phyloP scores from a whole-genome alignment of 2,113 vertebrate genomes.

The Theristicus caerulescens region DNA sequence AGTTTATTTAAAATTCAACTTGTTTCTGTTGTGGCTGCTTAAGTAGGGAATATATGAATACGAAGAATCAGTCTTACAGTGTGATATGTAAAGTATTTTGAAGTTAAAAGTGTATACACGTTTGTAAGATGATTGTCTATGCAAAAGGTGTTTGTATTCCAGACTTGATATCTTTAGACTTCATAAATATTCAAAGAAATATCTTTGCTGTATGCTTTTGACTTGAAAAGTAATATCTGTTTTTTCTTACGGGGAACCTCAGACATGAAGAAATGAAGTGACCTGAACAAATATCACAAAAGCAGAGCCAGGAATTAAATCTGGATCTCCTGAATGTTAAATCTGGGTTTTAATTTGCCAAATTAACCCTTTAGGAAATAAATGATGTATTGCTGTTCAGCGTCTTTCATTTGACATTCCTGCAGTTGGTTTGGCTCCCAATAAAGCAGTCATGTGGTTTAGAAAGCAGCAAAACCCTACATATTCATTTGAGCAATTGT shows the following conservation, averaged over 20 bases:
- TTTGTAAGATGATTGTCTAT: background rate
- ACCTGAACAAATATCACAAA: background rate
- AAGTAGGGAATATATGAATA: background rate
- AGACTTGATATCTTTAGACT: background rate
- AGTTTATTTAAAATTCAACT: background rate
- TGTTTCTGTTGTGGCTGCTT: background rate
- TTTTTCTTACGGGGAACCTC: background rate
- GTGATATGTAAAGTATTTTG: background rate
- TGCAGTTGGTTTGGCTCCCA: background rate
- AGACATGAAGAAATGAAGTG: background rate
- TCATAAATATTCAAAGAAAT: background rate
- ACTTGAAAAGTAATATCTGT: background rate
- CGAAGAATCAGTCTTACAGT: background rate
- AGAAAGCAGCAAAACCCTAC: background rate
- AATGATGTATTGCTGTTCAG: background rate
- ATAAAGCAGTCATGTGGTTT: background rate
- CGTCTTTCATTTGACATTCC: background rate
- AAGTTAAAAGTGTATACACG: background rate
- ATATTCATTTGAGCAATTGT: background rate
- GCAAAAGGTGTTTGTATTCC: background rate
- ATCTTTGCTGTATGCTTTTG: background rate
- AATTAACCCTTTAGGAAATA: background rate
- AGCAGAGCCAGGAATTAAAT: background rate
- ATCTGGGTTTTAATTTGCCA: background rate
- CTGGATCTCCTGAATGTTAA: background rate